phyloP scores from a whole-genome alignment of 2,888 invertebrate species.

The Dusona sp. region DNA sequence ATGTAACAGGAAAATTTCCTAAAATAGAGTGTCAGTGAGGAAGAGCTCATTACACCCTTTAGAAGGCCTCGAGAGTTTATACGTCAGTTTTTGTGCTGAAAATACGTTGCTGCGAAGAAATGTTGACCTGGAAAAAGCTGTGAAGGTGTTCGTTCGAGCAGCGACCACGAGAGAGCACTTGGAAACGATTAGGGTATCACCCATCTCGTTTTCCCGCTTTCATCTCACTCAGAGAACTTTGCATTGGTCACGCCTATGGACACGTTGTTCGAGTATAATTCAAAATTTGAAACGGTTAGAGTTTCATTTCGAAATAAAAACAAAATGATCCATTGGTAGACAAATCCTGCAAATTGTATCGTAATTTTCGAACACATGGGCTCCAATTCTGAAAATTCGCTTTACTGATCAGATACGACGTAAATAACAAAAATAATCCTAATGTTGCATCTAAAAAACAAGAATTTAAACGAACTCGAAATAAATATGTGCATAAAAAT shows the following conservation, averaged over 20 bases:
- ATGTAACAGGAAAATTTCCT: neutral
- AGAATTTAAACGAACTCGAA: neutral
- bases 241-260: neutral
- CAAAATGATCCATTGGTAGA: neutral
- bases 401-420: constrained; percentile 36
- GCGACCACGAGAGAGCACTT: constrained; percentile 11
- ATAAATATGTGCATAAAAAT: neutral
- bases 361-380: constrained; percentile 3
- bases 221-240: constrained; percentile 2
- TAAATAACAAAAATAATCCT: constrained; percentile 19
- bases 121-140: constrained; percentile 49
- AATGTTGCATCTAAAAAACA: neutral
- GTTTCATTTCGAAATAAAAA: neutral
- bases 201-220: neutral
- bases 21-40: constrained; percentile 30
- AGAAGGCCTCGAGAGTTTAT: constrained; percentile 12
- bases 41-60: constrained; percentile 10
- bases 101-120: constrained; percentile 6
- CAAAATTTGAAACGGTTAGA: neutral
- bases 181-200: constrained; percentile 1
- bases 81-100: constrained; percentile 7
- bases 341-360: neutral
- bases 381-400: neutral
- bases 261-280: neutral
- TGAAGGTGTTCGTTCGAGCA: neutral